Conservation (phyloP, 2,888 invertebrate species). For the Lycaena phlaeas region DNA sequence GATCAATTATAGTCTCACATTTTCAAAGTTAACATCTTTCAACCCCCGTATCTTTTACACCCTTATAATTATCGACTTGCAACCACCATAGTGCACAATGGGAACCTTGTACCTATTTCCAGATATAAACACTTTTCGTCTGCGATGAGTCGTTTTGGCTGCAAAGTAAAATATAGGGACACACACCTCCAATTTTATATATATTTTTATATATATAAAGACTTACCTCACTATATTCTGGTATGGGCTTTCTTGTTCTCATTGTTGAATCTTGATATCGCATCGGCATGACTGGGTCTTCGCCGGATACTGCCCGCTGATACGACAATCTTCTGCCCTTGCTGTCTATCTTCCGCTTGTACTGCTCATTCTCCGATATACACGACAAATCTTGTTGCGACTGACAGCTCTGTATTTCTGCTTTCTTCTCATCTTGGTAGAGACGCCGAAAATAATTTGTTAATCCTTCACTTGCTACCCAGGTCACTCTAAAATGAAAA, state of each 20-base stretch:
- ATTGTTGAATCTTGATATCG: constrained; percentile 33
- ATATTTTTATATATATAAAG: no score
- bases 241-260: constrained; percentile 32
- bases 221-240: constrained; percentile 43
- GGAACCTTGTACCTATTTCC: no score
- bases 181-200: no score
- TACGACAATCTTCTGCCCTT: constrained; percentile 57
- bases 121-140: no score
- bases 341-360: constrained; percentile 29
- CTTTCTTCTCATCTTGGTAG: constrained; percentile 46
- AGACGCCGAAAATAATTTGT: constrained; percentile 51
- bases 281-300: constrained; percentile 38
- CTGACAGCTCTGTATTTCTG: constrained; percentile 35
- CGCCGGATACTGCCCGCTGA: constrained; percentile 59
- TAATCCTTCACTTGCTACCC: constrained; percentile 57
- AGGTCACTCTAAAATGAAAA: constrained; percentile 48
- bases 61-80: no score
- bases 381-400: constrained; percentile 48
- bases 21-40: no score
- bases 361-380: constrained; percentile 36
- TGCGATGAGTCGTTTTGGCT: no score
- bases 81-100: no score
- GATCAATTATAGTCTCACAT: no score
- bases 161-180: no score
- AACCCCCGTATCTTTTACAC: no score